Evolutionary conservation across 2,113 vertebrate genomes (phyloP), one percentile per base, ranked within the genome.

Genomic region (Pavo muticus): DNA sequence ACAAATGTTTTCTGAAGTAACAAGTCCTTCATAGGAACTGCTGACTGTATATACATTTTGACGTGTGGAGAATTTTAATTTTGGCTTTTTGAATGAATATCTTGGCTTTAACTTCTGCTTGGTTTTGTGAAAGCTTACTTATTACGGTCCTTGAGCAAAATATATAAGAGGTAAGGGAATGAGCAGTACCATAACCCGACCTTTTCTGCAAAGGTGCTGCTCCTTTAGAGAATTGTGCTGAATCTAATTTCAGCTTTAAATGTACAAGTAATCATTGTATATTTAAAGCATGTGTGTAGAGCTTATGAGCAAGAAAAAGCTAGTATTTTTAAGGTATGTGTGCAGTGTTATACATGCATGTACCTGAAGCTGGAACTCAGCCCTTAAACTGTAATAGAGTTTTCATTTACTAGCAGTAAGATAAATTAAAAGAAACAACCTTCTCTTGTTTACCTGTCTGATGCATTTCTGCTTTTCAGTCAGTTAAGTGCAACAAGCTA

Each of bases 401-500:
- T 52, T 93, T 90, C 44, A 78, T 92, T 92, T 82, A 76, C 56
- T 93, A 93, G 91, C 11, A 70, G 75, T 83, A 60, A 89, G 70
- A 87, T 93, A 89, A 96, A 75, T 88, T 70, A 61, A 91, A 93
- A 97, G 73, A 86, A 96, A 95, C 64, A 78, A 60, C 57, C 56
- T 76, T 90, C 30, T 61, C 72, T 87, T 77, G 45, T 96, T 94
- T 96, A 95, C 87, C 9, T 64, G 59, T 61, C 30, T 64, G 68
- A 85, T 80, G 69, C 69, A 63, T 97, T 97, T 96, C 40, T 90
- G 82, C 70, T 93, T 97, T 97, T 93, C 71, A 72, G 86, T 95
- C 90, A 91, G 60, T 79, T 90, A 94, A 97, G 94, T 94, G 91
- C 76, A 96, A 78, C 84, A 94, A 94, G 80, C 94, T 96, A 96